Conservation (phyloP, 2,113 vertebrate genomes). For the Setophaga petechia region DNA sequence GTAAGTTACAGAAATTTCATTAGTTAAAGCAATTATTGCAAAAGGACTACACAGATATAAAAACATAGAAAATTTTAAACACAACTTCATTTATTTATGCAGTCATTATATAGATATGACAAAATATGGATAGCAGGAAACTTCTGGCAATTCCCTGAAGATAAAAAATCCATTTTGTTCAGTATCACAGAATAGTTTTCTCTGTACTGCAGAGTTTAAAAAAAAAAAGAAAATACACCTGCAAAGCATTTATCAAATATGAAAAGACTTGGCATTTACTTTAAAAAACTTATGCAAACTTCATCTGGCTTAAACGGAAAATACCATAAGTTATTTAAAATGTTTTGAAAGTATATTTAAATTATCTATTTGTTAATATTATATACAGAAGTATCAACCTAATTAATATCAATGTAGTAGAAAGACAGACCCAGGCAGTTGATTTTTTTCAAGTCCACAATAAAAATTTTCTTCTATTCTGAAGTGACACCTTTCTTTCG, state of each 20-base stretch:
- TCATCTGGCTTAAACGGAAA: neutral
- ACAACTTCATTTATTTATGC: neutral
- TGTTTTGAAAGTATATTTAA: neutral
- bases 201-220: neutral
- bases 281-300: neutral
- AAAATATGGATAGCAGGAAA: too few relatives aligned
- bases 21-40: neutral
- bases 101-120: neutral
- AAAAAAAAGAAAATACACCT: neutral
- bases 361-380: neutral
- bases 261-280: neutral
- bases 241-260: neutral
- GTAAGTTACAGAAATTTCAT: neutral
- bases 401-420: neutral
- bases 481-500: neutral
- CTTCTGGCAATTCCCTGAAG: neutral
- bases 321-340: neutral
- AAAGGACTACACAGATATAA: neutral
- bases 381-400: neutral
- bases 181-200: neutral
- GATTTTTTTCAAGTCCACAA: neutral
- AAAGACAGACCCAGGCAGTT: neutral
- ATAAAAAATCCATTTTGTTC: neutral
- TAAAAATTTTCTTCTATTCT: neutral
- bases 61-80: neutral